A percentile compares a stretch with the other conserved stretches of the same genome.
phyloP scores from a whole-genome alignment of 37 sponge, comb jelly and placozoan genomes.

The Aplysina aerophoba region DNA sequence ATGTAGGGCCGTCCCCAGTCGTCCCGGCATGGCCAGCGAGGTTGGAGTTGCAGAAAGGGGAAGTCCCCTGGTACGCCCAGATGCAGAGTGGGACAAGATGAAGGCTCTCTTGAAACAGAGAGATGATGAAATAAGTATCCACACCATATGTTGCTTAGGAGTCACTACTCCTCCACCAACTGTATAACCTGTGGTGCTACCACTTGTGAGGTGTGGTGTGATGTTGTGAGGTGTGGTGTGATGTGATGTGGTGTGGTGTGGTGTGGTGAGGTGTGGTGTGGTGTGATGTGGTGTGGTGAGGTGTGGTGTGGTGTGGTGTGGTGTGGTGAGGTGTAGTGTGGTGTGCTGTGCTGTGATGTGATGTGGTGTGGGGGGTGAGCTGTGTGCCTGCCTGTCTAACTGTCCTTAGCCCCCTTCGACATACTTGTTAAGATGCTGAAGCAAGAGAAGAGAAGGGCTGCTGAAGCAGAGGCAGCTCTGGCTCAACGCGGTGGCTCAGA shows the following conservation, averaged over 20 bases:
- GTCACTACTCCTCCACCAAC: neutral
- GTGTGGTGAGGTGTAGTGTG: neutral
- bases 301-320: too few relatives aligned
- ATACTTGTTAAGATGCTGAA: constrained; percentile 90
- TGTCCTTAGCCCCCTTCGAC: constrained; percentile 30
- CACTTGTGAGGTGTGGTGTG: neutral
- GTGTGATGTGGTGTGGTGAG: neutral
- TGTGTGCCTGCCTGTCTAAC: too few relatives aligned
- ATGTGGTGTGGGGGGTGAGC: too few relatives aligned
- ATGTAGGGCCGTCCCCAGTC: neutral
- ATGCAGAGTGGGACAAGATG: constrained; percentile 66
- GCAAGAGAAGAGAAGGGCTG: constrained; percentile 78
- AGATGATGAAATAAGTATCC: constrained; percentile 94
- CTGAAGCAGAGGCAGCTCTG: constrained; percentile 71
- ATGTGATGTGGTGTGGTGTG: too few relatives aligned
- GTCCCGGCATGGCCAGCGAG: too few relatives aligned
- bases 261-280: neutral
- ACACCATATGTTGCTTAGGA: neutral
- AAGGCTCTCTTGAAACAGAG: constrained; percentile 84
- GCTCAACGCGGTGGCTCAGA: constrained; percentile 14
- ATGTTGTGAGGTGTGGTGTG: neutral
- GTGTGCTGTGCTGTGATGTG: neutral
- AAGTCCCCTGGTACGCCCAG: constrained; percentile 23
- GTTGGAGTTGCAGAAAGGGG: neutral
- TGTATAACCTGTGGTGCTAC: neutral